phyloP scores from a whole-genome alignment of 2,888 invertebrate species.

The Tachina fera region DNA sequence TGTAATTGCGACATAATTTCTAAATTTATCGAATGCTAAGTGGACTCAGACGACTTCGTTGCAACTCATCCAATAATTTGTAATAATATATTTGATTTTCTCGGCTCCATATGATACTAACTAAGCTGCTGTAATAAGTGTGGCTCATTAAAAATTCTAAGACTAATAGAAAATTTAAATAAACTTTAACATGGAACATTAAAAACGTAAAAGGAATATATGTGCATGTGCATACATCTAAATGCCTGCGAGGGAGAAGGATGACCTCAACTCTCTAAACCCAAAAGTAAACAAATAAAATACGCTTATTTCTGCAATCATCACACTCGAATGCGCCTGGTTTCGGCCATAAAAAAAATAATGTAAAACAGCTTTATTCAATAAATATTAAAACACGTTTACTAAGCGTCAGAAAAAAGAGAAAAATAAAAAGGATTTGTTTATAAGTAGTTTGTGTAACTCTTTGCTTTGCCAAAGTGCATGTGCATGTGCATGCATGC shows the following conservation, averaged over 20 bases:
- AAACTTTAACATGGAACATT: neutral
- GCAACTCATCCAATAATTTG: too few species aligned
- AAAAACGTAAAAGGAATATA: neutral
- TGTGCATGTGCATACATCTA: neutral
- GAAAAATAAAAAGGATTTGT: constrained; percentile 43
- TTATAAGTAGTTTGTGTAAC: constrained; percentile 27
- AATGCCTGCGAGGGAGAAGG: neutral
- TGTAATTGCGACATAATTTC: too few species aligned
- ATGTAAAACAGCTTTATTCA: constrained; percentile 64
- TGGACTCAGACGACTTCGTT: too few species aligned
- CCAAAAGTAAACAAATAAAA: constrained; percentile 41
- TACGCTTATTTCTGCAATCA: constrained; percentile 5
- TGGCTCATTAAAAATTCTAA: neutral
- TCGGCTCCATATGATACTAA: too few species aligned
- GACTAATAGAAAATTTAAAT: neutral
- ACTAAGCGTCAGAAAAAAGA: constrained; percentile 12
- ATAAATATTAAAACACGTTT: constrained; percentile 67
- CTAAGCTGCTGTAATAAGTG: neutral
- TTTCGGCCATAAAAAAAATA: constrained; percentile 47
- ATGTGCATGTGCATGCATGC: constrained; percentile 36
- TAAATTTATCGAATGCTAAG: too few species aligned
- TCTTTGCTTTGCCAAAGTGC: constrained; percentile 48
- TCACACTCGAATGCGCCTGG: neutral
- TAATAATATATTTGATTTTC: too few species aligned
- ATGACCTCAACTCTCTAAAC: constrained; percentile 47